Percentiles rank a stretch among this genome's conserved stretches.
Evolutionary conservation across 2,888 invertebrate species (phyloP).

Genomic region (Gari tellinella): DNA sequence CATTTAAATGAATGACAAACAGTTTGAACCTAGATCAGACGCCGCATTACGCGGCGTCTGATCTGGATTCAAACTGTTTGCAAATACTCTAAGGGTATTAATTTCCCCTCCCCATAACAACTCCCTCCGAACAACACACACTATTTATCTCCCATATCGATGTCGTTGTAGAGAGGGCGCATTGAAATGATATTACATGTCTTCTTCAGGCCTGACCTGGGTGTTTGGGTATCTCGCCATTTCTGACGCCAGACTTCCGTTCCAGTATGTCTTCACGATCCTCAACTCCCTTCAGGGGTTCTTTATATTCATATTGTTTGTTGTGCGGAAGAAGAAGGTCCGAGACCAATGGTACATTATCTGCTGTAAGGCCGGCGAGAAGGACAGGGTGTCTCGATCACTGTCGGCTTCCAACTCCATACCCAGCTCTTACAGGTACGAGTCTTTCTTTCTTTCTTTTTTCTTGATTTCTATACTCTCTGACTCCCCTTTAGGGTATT

Average conservation of each 20-base stretch:
- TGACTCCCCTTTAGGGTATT: too few species aligned
- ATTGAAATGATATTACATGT: too few species aligned
- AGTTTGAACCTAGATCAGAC: too few species aligned
- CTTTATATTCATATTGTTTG: conserved; percentile 77
- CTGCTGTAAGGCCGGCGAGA: conserved; percentile 61
- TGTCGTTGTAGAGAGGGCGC: too few species aligned
- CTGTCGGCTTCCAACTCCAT: conserved; percentile 69
- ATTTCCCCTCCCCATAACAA: too few species aligned
- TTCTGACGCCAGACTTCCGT: conserved; percentile 74
- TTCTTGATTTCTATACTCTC: too few species aligned
- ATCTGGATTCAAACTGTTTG: too few species aligned
- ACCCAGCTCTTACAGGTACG: conserved; percentile 68
- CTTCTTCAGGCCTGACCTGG: conserved; percentile 82
- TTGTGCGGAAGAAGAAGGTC: conserved; percentile 73
- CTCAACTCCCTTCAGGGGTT: conserved; percentile 77
- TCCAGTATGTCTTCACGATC: conserved; percentile 82
- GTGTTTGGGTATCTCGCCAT: conserved; percentile 82
- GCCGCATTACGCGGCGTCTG: too few species aligned
- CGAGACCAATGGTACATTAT: conserved; percentile 76
- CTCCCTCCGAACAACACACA: too few species aligned
- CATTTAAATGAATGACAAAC: too few species aligned
- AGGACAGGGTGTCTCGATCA: conserved; percentile 61
- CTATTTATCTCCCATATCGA: too few species aligned
- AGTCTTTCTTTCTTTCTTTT: not conserved
- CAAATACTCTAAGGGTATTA: too few species aligned